Conservation (phyloP, 2,888 invertebrate genomes). For the Stenoptilia bipunctidactyla region DNA sequence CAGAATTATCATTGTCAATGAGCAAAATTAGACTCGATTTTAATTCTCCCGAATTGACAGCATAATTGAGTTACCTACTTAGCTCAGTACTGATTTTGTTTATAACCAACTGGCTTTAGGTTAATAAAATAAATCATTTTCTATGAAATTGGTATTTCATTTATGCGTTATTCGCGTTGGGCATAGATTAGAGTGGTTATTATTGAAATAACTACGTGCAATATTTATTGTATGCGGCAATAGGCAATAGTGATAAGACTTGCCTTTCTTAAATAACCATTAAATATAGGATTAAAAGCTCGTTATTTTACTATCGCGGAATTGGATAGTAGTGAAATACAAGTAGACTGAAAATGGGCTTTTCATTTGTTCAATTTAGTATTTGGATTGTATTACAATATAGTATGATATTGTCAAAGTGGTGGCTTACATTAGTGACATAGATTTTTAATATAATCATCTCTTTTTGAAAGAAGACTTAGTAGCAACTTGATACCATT, state of each 20-base stretch:
- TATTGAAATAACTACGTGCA: not conserved
- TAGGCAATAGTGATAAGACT: not conserved
- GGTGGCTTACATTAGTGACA: too few species aligned
- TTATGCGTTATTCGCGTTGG: not conserved
- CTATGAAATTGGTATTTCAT: conserved; percentile 7
- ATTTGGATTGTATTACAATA: too few species aligned
- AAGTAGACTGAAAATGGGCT: too few species aligned
- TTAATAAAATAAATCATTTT: conserved; percentile 46
- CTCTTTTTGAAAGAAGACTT: too few species aligned
- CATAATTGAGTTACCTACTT: conserved; percentile 46
- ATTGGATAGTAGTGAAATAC: conserved; percentile 17
- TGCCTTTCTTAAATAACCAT: conserved; percentile 25
- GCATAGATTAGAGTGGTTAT: not conserved
- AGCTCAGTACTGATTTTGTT: conserved; percentile 35
- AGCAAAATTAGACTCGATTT: conserved; percentile 37
- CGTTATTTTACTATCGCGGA: conserved; percentile 27
- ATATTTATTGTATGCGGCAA: not conserved
- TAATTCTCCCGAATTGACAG: conserved; percentile 33
- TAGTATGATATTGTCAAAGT: too few species aligned
- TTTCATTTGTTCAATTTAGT: too few species aligned
- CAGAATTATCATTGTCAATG: conserved; percentile 22
- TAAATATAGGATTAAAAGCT: conserved; percentile 29
- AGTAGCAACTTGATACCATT: too few species aligned
- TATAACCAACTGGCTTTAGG: conserved; percentile 31
- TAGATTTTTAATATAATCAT: too few species aligned